Base-by-base conservation (phyloP, 92 coral and sea anemone genomes). In the Epizoanthus ramosus region DNA sequence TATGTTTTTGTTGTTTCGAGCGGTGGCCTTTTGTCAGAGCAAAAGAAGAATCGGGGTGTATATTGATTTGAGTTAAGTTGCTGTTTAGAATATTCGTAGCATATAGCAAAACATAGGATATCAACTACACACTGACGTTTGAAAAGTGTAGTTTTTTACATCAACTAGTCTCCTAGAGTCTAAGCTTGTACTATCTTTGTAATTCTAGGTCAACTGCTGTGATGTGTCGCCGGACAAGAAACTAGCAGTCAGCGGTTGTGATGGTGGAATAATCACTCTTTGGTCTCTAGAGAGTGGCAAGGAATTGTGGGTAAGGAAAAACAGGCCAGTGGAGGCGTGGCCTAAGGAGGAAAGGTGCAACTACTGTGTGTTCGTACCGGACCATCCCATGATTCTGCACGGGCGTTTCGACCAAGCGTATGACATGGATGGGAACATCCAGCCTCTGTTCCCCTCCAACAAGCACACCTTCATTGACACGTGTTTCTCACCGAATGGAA, bases 201-300 rank as follows among this genome's bases (percentile, higher is more conserved):
- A n/a, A 19, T 12, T 69, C 17, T 57, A 77, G 82, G 82, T 77
- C 59, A 61, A 79, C 45, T 85, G 92, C 68, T 85, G 86, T 57
- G 90, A 80, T 35, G 87, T 91, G 53, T 85, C 83, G 37, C 85
- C 73, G 4, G 82, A 83, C 25, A 16, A 68, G 3, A 85, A 74
- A 37, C 85, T 85, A 2, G 71, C 87, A 35, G 90, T 85, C 17
- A 88, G 92, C 80, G 90, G 92, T 6, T 91, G 89, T 56, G 57
- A 39, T 6, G 84, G 63, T 2, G 94, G 94, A 18, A 57, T 75
- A 2, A 57, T 88, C 79, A 70, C 71, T 21, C 66, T 90, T 79
- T 91, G 86, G 83, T 91, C 94, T 37, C 37, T 88, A 43, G 82
- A 88, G 61, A 91, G 89, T 15, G 94, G 92, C 56, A 68, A 58